These are phyloP conservation scores for Myotis daubentonii DNA, from an alignment of 2,797 vertebrate species.

Conservation along the genomic window DNA sequence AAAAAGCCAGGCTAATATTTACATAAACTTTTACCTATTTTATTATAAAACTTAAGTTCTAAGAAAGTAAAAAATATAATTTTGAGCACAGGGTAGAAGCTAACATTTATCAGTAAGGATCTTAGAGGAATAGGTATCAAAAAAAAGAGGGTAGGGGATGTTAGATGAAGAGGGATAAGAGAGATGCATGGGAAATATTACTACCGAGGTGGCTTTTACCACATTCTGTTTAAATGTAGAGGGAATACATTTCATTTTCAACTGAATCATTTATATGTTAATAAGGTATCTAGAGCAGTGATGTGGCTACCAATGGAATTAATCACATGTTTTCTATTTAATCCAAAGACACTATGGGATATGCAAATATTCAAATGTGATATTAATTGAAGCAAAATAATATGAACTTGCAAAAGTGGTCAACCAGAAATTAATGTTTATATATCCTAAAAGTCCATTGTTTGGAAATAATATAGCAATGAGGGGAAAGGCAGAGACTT, in stretches of 20 bases:
- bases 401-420: constrained; percentile 71
- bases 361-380: constrained; percentile 75
- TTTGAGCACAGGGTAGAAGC: neutral
- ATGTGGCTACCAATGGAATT: constrained; percentile 75
- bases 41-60: constrained; percentile 5
- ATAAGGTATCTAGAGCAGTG: constrained; percentile 72
- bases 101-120: constrained; percentile 16
- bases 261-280: constrained; percentile 80
- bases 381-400: constrained; percentile 76
- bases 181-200: constrained; percentile 28
- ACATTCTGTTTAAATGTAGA: constrained; percentile 69
- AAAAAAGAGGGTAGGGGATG: neutral
- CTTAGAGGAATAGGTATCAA: neutral
- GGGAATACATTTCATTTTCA: constrained; percentile 76
- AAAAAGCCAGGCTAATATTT: constrained; percentile 32
- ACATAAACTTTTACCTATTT: neutral
- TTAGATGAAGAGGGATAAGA: neutral
- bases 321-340: constrained; percentile 81
- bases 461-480: constrained; percentile 64
- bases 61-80: neutral
- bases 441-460: constrained; percentile 54
- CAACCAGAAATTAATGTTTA: constrained; percentile 76
- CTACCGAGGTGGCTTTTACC: constrained; percentile 39
- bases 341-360: constrained; percentile 73
- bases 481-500: constrained; percentile 53